Conservation (phyloP, 2,113 vertebrate genomes). For the Puntigrus tetrazona region DNA sequence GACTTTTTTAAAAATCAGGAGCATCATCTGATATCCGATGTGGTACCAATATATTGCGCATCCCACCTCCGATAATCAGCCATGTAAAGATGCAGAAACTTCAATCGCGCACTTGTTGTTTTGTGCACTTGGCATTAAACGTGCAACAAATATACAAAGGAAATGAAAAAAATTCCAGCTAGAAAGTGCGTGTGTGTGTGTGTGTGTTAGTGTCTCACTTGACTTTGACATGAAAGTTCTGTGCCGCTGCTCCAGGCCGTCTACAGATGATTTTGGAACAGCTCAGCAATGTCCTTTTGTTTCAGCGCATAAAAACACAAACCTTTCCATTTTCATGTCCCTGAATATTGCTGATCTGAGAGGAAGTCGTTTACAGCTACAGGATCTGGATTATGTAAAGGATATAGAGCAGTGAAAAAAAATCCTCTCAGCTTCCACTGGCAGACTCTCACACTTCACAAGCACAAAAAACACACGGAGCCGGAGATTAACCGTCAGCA, state of each 20-base stretch:
- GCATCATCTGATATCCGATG: background rate
- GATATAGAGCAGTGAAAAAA: conserved; percentile 4
- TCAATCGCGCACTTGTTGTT: background rate
- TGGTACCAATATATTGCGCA: background rate
- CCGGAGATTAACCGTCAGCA: background rate
- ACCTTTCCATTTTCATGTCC: conserved; percentile 53
- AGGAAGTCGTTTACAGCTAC: conserved; percentile 41
- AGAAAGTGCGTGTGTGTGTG: background rate
- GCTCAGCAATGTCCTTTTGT: conserved; percentile 59
- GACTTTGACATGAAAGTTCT: conserved; percentile 51
- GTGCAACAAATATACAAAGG: background rate
- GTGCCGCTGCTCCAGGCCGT: conserved; percentile 28
- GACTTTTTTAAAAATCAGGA: background rate
- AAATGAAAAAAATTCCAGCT: background rate
- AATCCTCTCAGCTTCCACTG: conserved; percentile 36
- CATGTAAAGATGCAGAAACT: background rate
- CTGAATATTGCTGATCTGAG: conserved; percentile 55
- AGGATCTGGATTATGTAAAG: conserved; percentile 50
- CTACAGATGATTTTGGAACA: conserved; percentile 46
- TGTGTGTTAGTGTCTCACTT: conserved; percentile 2
- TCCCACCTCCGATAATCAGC: background rate
- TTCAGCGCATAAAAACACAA: conserved; percentile 50
- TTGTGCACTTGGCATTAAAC: background rate
- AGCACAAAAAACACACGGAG: background rate
- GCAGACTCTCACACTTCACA: conserved; percentile 20